Percentiles rank a stretch among this genome's conserved stretches.
Evolutionary conservation across 2,888 invertebrate genomes (phyloP).

Genomic region (Cryptocheilus praepositus): DNA sequence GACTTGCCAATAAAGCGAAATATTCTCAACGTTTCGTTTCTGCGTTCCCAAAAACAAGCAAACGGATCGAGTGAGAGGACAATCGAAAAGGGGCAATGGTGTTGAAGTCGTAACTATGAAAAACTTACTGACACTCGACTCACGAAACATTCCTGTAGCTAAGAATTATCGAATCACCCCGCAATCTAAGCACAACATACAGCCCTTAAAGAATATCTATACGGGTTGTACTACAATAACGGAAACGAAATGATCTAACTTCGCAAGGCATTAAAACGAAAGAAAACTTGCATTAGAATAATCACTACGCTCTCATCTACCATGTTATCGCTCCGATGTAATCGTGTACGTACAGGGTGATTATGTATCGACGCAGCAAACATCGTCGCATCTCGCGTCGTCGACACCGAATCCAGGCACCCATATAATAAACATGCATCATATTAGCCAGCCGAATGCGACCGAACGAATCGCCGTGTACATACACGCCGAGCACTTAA

Average conservation of each 20-base stretch:
- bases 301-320: slow-evolving; percentile 12
- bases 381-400: too few relatives aligned
- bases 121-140: neutral
- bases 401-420: too few relatives aligned
- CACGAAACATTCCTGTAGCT: slow-evolving; percentile 27
- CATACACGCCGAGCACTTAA: neutral
- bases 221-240: slow-evolving; percentile 45
- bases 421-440: too few relatives aligned
- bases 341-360: neutral
- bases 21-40: neutral
- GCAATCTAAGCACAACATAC: slow-evolving; percentile 53
- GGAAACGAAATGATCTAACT: slow-evolving; percentile 38
- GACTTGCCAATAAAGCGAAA: too few relatives aligned
- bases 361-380: too few relatives aligned
- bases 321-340: slow-evolving; percentile 4
- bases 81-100: neutral
- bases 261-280: slow-evolving; percentile 36
- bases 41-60: too few relatives aligned
- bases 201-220: slow-evolving; percentile 47
- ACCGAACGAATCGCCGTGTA: too few relatives aligned
- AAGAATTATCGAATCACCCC: slow-evolving; percentile 46
- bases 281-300: slow-evolving; percentile 10
- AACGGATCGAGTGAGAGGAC: neutral
- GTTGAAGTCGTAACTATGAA: neutral
- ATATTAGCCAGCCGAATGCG: too few relatives aligned